Conservation (phyloP, 2,797 vertebrate genomes). For the Galago senegalensis region DNA sequence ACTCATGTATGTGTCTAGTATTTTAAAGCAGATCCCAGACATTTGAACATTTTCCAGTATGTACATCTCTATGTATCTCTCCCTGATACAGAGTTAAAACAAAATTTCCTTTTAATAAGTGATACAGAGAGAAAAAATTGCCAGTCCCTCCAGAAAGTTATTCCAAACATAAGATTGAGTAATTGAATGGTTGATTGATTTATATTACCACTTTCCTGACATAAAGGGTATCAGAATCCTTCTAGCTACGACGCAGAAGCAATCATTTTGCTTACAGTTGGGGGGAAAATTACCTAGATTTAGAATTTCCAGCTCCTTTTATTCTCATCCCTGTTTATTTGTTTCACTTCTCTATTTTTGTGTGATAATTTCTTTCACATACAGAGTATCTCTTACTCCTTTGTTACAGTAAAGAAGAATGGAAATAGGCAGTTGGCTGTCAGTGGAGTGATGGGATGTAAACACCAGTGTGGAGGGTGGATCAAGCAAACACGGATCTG, state of each 20-base stretch:
- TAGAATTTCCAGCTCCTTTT: slow-evolving; percentile 1
- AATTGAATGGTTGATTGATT: neutral
- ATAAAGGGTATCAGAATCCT: neutral
- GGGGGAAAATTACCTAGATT: neutral
- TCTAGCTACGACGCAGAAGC: neutral
- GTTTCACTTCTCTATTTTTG: slow-evolving; percentile 45
- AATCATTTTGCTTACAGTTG: neutral
- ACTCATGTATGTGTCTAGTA: neutral
- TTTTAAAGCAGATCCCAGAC: slow-evolving; percentile 33
- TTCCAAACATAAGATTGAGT: neutral
- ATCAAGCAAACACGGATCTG: neutral
- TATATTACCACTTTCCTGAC: neutral
- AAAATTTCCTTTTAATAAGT: slow-evolving; percentile 16
- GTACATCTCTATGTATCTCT: neutral
- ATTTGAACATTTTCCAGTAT: neutral
- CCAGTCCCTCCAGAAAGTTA: neutral
- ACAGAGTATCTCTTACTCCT: neutral
- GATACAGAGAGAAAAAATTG: slow-evolving; percentile 4
- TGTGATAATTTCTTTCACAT: slow-evolving; percentile 29
- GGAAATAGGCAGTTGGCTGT: neutral
- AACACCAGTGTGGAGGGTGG: neutral
- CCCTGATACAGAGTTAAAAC: neutral
- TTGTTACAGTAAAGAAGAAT: neutral
- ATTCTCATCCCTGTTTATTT: neutral
- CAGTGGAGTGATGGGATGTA: neutral